These are phyloP conservation scores for Podarcis raffonei DNA, from an alignment of 2,113 vertebrate species.

Conservation along the genomic window DNA sequence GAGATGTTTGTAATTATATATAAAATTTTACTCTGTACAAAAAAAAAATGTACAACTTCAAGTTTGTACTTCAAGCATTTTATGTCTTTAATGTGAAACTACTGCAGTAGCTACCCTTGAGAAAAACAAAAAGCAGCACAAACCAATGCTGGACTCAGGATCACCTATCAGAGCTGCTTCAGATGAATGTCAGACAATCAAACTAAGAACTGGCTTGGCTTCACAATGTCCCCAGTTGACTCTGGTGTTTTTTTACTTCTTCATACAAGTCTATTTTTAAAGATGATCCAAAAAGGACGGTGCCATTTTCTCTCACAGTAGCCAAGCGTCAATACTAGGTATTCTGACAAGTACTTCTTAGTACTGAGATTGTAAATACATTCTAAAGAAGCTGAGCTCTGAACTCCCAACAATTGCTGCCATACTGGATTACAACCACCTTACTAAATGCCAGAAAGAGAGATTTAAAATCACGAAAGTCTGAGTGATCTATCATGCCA, in stretches of 20 bases:
- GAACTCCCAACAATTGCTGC: not conserved
- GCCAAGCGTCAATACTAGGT: not conserved
- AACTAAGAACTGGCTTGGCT: not conserved
- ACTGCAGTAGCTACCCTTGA: not conserved
- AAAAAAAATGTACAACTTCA: too few relatives aligned
- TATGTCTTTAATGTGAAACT: not conserved
- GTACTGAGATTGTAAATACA: not conserved
- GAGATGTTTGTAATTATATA: not conserved
- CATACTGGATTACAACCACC: not conserved
- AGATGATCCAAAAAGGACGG: conserved; percentile 7
- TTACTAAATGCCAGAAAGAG: not conserved
- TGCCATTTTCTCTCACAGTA: not conserved
- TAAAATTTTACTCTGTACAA: too few relatives aligned
- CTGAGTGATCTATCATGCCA: not conserved
- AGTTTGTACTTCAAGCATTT: not conserved
- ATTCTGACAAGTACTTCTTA: not conserved
- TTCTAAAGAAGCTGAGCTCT: not conserved
- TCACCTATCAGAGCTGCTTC: not conserved
- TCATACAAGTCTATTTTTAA: not conserved
- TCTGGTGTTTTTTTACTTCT: not conserved
- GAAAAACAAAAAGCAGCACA: not conserved
- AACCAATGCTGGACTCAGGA: not conserved
- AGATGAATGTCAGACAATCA: not conserved
- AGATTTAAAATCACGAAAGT: not conserved
- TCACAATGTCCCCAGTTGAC: conserved; percentile 5